Evolutionary conservation across 2,113 vertebrate genomes (phyloP), one percentile per base, ranked within the genome.

Genomic region (Tympanuchus pallidicinctus): DNA sequence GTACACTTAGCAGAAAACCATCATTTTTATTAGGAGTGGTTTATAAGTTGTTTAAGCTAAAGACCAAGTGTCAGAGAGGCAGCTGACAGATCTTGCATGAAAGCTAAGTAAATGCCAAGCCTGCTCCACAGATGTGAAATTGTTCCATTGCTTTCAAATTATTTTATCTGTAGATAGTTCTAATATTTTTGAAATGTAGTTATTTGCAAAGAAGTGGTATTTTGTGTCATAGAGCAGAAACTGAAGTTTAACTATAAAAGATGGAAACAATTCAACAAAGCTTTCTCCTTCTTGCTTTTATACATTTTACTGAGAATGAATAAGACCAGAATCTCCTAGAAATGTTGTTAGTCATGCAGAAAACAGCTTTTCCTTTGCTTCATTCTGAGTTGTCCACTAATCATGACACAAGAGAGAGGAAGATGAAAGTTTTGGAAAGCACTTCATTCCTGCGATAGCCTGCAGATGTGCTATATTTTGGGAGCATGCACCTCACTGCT

Each of bases 391-490:
- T 78, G 11, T 19, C 18, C 19, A 13, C 20, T 73, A 67, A 45
- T 32, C 57, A 54, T 56, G 42, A 45, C 11, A 57, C 16, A 82
- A 73, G 43, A 65, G 2, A 10, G 38, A 81, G 27, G 45, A 45
- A 10, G n/a, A 65, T 8, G 40, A 76, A 81, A 89, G 32, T 12
- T 65, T 86, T 52, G 27, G 42, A 66, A 76, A 76, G 0, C 8
- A 45, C 54, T 5, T 38, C 60, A 60, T 56, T n/a, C 3, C 30
- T 73, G 14, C 5, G 1, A 0, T 3, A 2, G 8, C 43, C 27
- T 30, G 40, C 25, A 65, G 3, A 22, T 24, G 14, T 24, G 20
- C 19, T 66, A 18, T 43, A 11, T 64, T 84, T 61, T 61, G 57
- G 61, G 16, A 66, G 3, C 40, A 4, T 19, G 3, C 7, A 56